Evolutionary conservation across 2,888 invertebrate species (phyloP).

Genomic region (Chrysopilus asiliformis): DNA sequence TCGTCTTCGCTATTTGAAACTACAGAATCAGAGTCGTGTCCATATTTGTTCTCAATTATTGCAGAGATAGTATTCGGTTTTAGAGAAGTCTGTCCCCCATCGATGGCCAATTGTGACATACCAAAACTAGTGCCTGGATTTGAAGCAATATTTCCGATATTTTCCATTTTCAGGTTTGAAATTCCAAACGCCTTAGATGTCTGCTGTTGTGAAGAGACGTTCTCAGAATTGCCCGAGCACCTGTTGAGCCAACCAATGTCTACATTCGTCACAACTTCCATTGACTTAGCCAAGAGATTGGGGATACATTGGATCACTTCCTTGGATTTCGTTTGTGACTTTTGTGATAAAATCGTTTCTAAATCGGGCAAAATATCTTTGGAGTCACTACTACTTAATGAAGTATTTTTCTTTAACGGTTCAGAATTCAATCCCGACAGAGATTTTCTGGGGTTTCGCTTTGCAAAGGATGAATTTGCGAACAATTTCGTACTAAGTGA

Average conservation of each 20-base stretch:
- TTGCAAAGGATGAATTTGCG: constrained; percentile 49
- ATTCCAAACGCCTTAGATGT: constrained; percentile 2
- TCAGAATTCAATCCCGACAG: constrained; percentile 29
- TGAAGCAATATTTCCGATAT: background rate
- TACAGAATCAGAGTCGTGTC: constrained; percentile 53
- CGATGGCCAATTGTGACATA: constrained; percentile 24
- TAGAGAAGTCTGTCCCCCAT: background rate
- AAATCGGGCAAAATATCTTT: constrained; percentile 27
- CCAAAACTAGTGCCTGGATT: constrained; percentile 22
- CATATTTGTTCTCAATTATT: background rate
- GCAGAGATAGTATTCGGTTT: background rate
- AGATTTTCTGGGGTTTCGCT: constrained; percentile 65
- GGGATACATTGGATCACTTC: too few relatives aligned
- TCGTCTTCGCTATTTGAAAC: constrained; percentile 56
- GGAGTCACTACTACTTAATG: constrained; percentile 5
- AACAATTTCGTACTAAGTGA: constrained; percentile 51
- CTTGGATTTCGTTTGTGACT: constrained; percentile 19
- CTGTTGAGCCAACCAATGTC: constrained; percentile 37
- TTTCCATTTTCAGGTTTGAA: constrained; percentile 5
- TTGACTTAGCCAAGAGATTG: background rate
- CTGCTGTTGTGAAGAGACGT: background rate
- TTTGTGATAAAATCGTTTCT: constrained; percentile 29
- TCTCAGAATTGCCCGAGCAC: background rate
- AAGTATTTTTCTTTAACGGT: constrained; percentile 16
- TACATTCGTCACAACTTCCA: constrained; percentile 17